Evolutionary conservation across 2,797 vertebrate genomes (phyloP).

Genomic region (Hemitrygon akajei): DNA sequence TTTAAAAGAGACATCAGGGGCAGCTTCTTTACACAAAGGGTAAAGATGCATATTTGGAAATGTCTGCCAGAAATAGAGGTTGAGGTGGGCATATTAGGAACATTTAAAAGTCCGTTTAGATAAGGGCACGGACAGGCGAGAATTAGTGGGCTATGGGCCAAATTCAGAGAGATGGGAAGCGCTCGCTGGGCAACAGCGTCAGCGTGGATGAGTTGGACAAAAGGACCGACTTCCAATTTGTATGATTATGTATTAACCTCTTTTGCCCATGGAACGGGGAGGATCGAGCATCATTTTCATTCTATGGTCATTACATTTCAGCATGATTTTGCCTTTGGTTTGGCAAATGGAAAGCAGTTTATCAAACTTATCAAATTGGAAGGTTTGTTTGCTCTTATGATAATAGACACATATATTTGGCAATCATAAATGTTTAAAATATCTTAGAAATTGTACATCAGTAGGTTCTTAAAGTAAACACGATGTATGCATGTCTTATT

Average conservation of each 20-base stretch:
- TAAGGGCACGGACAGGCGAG: too few species aligned
- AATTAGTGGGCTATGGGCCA: too few species aligned
- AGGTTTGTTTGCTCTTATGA: not conserved
- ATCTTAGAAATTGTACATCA: not conserved
- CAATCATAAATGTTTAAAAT: not conserved
- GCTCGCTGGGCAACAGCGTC: too few species aligned
- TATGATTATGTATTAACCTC: not conserved
- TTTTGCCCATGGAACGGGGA: not conserved
- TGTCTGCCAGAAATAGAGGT: too few species aligned
- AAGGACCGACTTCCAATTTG: too few species aligned
- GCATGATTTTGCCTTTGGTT: not conserved
- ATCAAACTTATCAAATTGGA: not conserved
- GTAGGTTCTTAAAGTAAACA: not conserved
- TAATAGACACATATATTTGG: not conserved
- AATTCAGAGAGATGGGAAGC: too few species aligned
- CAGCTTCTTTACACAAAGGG: too few species aligned
- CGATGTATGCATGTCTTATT: not conserved
- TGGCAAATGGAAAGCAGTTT: not conserved
- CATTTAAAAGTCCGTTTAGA: too few species aligned
- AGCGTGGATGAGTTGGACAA: too few species aligned
- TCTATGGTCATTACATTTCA: constrained; percentile 3
- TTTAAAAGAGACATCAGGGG: too few species aligned
- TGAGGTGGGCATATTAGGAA: too few species aligned
- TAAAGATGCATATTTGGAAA: too few species aligned
- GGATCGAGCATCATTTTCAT: not conserved